These are phyloP conservation scores for Himalopsyche tibetana DNA, from an alignment of 2,888 invertebrate genomes.

Conservation along the genomic window DNA sequence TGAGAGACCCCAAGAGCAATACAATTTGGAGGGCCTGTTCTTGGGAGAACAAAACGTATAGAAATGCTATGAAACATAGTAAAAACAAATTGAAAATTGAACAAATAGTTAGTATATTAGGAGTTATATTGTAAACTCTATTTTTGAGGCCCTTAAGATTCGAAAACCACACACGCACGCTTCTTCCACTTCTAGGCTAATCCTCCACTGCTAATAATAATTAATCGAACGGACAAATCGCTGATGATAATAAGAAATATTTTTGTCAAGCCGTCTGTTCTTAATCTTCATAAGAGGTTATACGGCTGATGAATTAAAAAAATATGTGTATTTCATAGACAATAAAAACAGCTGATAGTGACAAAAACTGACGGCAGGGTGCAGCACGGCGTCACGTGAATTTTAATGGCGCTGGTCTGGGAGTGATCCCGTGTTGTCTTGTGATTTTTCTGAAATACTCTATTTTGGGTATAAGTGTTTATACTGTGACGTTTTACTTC, in stretches of 20 bases:
- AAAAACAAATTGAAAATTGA: no score
- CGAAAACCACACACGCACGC: no score
- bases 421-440: constrained; percentile 78
- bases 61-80: no score
- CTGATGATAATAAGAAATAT: background rate
- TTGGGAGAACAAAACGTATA: no score
- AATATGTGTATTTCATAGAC: constrained; percentile 71
- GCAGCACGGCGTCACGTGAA: constrained; percentile 82
- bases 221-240: no score
- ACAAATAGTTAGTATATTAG: no score
- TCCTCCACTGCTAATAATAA: no score
- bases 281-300: constrained; percentile 63
- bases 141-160: no score
- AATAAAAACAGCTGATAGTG: constrained; percentile 78
- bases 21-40: no score
- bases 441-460: constrained; percentile 71
- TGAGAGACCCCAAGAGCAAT: no score
- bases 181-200: no score
- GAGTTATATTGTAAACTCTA: no score
- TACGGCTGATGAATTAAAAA: constrained; percentile 66
- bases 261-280: background rate
- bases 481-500: constrained; percentile 39
- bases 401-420: constrained; percentile 78
- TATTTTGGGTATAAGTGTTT: constrained; percentile 52
- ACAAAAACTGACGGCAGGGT: constrained; percentile 74